Base-by-base conservation (phyloP, 2,888 invertebrate species). In the Apomyelois bistriatella region DNA sequence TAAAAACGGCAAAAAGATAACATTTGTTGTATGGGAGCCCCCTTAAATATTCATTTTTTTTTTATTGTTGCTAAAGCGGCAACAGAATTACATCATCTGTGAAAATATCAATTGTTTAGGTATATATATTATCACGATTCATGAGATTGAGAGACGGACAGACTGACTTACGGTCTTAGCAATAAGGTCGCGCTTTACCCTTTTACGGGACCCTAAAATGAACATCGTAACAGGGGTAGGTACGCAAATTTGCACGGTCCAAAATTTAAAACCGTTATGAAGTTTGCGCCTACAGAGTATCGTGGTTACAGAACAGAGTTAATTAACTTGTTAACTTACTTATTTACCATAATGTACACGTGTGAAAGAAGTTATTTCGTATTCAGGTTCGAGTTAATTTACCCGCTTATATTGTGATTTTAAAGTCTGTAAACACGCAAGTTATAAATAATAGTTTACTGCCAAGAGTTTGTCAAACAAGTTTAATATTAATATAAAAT, bases 271-370 rank as follows among this genome's bases (percentile, higher is more conserved):
- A 10, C 32, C 46, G 30, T 46, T 46, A 32, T 22, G 32, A 46
- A 46, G 32, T 32, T 46, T 32, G 46, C 1, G 15, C 15, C 8
- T 40, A n/a, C n/a, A 10, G 17, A 41, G 41, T 41, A 28, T 42
- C 10, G 32, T 9, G 16, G 16, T 32, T 15, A 32, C 46, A 1
- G 10, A 46, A 46, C 46, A 35, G 32, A 35, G 15, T 30, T 46
- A 46, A 46, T 46, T 32, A 46, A 46, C 46, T 32, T 46, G 46
- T 46, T 46, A 16, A 46, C 15, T 46, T 7, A 43, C 13, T 43
- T 46, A 46, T 46, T 30, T 30, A 30, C 22, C 28, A 12, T 28
- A 43, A 43, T 10, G 28, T 8, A 4, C 9, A 43, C 28, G 41
- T 17, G n/a, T n/a, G n/a, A n/a, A n/a, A n/a, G n/a, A n/a, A n/a